Percentiles rank a stretch among this genome's conserved stretches.
Evolutionary conservation across 2,888 invertebrate species (phyloP).

Genomic region (Autographa gamma): DNA sequence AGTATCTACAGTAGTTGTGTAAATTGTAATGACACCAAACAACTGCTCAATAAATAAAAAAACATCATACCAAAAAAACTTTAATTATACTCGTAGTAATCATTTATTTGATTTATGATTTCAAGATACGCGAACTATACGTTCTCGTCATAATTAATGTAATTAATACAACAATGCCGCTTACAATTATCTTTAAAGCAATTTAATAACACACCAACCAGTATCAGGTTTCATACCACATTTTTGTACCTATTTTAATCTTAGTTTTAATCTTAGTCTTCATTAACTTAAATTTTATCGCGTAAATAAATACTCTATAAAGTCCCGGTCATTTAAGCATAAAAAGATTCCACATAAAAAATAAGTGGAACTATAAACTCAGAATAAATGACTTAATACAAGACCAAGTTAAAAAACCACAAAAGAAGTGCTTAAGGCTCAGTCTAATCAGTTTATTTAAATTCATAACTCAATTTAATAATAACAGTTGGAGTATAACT

Average conservation of each 20-base stretch:
- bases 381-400: constrained; percentile 36
- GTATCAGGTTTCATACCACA: constrained; percentile 31
- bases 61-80: background rate
- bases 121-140: background rate
- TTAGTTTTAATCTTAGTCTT: constrained; percentile 22
- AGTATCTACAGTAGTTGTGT: no score
- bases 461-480: constrained; percentile 45
- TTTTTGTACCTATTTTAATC: constrained; percentile 35
- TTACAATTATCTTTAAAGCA: constrained; percentile 24
- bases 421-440: constrained; percentile 27
- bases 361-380: constrained; percentile 45
- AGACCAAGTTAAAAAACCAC: constrained; percentile 30
- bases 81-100: background rate
- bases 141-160: constrained; percentile 13
- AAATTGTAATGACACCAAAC: no score
- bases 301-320: constrained; percentile 2
- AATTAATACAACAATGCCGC: constrained; percentile 33
- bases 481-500: constrained; percentile 26
- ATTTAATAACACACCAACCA: constrained; percentile 38
- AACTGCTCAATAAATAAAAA: background rate
- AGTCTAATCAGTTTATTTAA: constrained; percentile 49
- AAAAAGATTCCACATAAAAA: constrained; percentile 39
- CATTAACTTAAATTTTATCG: constrained; percentile 2
- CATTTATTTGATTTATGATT: background rate
- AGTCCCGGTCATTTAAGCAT: constrained; percentile 17